Percentiles rank a stretch among this genome's conserved stretches.
Evolutionary conservation across 2,888 invertebrate species (phyloP).

Genomic region (Notodonta dromedarius): DNA sequence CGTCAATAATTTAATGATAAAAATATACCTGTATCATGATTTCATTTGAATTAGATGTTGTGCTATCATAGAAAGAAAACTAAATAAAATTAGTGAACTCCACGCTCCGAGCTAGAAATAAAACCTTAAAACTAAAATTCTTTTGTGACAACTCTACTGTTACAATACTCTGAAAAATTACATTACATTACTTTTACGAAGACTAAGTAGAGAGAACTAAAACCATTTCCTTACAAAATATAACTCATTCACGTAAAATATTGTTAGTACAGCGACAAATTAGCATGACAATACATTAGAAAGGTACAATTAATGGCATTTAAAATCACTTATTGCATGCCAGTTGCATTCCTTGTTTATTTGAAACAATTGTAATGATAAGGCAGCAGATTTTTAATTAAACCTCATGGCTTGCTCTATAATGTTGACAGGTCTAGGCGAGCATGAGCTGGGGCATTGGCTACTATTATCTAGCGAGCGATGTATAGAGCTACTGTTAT

Average conservation of each 20-base stretch:
- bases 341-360: constrained; percentile 37
- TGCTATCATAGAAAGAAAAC: constrained; percentile 21
- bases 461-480: too few relatives aligned
- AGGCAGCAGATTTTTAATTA: too few relatives aligned
- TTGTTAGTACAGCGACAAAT: constrained; percentile 36
- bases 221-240: constrained; percentile 39
- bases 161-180: constrained; percentile 37
- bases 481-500: too few relatives aligned
- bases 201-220: constrained; percentile 11
- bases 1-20: constrained; percentile 27
- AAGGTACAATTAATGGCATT: constrained; percentile 34
- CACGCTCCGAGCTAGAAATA: constrained; percentile 52
- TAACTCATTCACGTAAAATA: constrained; percentile 27
- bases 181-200: constrained; percentile 2
- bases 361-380: constrained; percentile 1
- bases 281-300: constrained; percentile 24
- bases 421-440: too few relatives aligned
- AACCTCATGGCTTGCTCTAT: neutral
- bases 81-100: constrained; percentile 27
- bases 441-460: too few relatives aligned
- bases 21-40: constrained; percentile 27
- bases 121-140: constrained; percentile 60
- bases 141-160: constrained; percentile 59
- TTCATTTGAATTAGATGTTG: constrained; percentile 13
- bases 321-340: constrained; percentile 19